Base-by-base conservation (phyloP, 2,113 vertebrate genomes). In the Ornithorhynchus anatinus region DNA sequence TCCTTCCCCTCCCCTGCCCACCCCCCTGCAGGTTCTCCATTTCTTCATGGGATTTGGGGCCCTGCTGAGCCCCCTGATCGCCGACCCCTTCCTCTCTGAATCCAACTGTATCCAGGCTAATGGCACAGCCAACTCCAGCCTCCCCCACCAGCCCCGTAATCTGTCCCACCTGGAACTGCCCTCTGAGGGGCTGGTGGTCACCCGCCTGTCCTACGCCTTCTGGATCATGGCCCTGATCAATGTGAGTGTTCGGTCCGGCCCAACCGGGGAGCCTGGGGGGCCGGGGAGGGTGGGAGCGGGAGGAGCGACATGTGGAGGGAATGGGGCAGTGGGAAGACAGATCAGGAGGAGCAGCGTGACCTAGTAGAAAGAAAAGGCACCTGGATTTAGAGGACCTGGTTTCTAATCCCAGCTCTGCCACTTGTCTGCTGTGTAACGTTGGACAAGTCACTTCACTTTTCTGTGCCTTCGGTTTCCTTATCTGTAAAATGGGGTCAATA, bases 141-240 rank as follows among this genome's bases (percentile, higher is more conserved):
- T 95, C 1, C 77, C 89, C 4, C 88, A 89, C 14, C 83, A 81
- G 0, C 35, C 2, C 84, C 85, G 0, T 80, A 97, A 97, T 68
- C 75, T 93, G 57, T 95, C 95, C 0, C 81, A 85, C 8, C 89
- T 94, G 4, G 89, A 79, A 45, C 87, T 94, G 31, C 84, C 92
- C 12, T 91, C 89, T 0, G 82, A 95, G 12, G 94, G 94, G 0
- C 25, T 88, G 42, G 81, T 93, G 29, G 86, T 93, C 63, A 96
- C 95, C 0, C 92, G 81, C 0, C 94, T 98, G 39, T 95, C 96
- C 25, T 98, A 96, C 0, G 97, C 97, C 63, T 99, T 99, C 92
- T 99, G 97, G 97, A 98, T 98, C 91, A 99, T 99, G 95, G 96
- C 97, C 44, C 80, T 97, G 40, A 97, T 98, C 89, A 99, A 98